These are phyloP conservation scores for Hydrolagus colliei DNA, from an alignment of 2,797 vertebrate genomes.

Conservation along the genomic window DNA sequence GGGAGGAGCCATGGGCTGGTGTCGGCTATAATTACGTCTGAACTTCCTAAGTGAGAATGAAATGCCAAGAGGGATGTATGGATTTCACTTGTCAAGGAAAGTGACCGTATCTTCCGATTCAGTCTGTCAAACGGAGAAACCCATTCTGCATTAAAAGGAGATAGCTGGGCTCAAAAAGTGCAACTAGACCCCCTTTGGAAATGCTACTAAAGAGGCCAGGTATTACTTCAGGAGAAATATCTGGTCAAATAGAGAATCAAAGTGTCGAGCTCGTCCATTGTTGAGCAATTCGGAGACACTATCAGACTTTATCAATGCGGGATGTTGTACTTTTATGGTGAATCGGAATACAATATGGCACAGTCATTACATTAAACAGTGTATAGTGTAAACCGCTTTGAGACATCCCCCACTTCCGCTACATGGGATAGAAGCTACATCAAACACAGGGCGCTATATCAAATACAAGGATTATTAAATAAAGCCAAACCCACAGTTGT, in stretches of 20 bases:
- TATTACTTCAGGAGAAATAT: background rate
- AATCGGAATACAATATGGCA: no score
- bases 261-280: no score
- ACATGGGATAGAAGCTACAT: no score
- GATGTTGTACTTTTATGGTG: no score
- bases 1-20: conserved; percentile 54
- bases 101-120: conserved; percentile 62
- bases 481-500: no score
- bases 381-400: no score
- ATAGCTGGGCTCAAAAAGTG: conserved; percentile 45
- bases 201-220: background rate
- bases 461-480: no score
- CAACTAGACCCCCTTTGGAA: background rate
- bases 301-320: no score
- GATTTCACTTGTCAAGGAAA: conserved; percentile 48
- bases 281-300: no score
- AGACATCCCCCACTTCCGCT: no score
- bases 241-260: background rate
- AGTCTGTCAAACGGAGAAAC: conserved; percentile 58
- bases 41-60: conserved; percentile 61
- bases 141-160: conserved; percentile 48
- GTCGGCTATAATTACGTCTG: conserved; percentile 61
- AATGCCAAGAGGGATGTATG: conserved; percentile 60
- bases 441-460: no score
- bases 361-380: no score